These are phyloP conservation scores for Blastomussa wellsi DNA, from an alignment of 92 coral and sea anemone species.

Conservation along the genomic window DNA sequence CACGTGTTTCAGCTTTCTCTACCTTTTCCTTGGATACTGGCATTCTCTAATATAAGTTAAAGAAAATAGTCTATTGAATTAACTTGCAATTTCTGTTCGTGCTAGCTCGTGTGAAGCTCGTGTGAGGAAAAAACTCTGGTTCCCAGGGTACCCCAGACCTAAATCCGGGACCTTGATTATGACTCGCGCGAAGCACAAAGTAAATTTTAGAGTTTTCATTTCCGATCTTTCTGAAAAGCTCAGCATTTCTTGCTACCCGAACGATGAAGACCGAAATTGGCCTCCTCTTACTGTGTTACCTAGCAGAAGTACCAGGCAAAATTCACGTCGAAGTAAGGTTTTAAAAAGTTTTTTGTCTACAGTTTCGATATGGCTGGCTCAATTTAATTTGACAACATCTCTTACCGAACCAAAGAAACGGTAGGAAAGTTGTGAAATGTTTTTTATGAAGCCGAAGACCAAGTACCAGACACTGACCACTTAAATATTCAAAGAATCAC, in stretches of 20 bases:
- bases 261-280: not conserved
- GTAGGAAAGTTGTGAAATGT: not conserved
- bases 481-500: not conserved
- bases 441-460: not conserved
- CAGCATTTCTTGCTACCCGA: not conserved
- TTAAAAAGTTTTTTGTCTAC: not conserved
- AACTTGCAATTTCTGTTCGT: no score
- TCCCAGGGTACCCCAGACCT: not conserved
- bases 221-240: not conserved
- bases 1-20: no score
- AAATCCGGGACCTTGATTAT: slow-evolving; percentile 6
- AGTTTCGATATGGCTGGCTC: not conserved
- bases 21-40: no score
- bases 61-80: no score
- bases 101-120: no score
- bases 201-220: not conserved
- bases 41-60: no score
- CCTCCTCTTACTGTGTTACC: slow-evolving; percentile 3
- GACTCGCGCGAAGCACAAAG: slow-evolving; percentile 3
- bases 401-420: not conserved
- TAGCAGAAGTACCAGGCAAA: slow-evolving; percentile 12
- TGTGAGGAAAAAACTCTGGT: no score
- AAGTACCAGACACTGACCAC: not conserved
- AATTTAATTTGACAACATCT: not conserved
- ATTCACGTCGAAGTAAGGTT: slow-evolving; percentile 30